phyloP scores from a whole-genome alignment of 1,140 invertebrate genomes.

The Radopholus similis region DNA sequence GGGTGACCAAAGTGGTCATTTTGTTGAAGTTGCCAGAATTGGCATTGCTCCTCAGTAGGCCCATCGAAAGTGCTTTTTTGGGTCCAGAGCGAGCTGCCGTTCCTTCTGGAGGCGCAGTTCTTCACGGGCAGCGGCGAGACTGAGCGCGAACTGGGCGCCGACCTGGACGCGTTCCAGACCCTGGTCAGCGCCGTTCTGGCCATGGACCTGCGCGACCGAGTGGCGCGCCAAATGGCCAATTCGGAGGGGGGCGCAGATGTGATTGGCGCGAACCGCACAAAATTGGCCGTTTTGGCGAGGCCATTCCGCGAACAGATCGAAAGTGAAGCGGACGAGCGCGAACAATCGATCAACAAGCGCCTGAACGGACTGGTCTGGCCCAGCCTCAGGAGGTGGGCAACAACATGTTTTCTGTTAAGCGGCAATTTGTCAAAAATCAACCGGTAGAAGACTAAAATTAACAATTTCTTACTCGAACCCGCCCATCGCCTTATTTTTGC shows the following conservation, averaged over 20 bases:
- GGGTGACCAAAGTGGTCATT: too few relatives aligned
- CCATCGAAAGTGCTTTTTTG: not conserved
- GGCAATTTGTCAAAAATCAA: too few relatives aligned
- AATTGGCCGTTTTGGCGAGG: not conserved
- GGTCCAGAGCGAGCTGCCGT: not conserved
- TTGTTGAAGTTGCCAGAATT: too few relatives aligned
- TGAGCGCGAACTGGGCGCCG: not conserved
- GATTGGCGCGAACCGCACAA: not conserved
- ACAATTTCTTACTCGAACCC: too few relatives aligned
- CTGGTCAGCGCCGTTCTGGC: not conserved
- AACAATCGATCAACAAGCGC: not conserved
- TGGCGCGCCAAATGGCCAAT: not conserved
- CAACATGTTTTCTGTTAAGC: too few relatives aligned
- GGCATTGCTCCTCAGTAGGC: not conserved
- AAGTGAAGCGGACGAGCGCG: too few relatives aligned
- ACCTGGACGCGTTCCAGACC: conserved; percentile 7
- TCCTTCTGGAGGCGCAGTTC: conserved; percentile 7
- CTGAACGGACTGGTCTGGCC: not conserved
- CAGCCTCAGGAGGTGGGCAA: too few relatives aligned
- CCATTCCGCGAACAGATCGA: not conserved
- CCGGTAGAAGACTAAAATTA: too few relatives aligned
- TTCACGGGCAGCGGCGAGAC: not conserved
- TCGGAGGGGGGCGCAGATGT: not conserved
- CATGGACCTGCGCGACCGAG: not conserved
- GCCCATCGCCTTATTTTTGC: too few relatives aligned